Base-by-base conservation (phyloP, 2,797 vertebrate species). In the Buceros bicornis region DNA sequence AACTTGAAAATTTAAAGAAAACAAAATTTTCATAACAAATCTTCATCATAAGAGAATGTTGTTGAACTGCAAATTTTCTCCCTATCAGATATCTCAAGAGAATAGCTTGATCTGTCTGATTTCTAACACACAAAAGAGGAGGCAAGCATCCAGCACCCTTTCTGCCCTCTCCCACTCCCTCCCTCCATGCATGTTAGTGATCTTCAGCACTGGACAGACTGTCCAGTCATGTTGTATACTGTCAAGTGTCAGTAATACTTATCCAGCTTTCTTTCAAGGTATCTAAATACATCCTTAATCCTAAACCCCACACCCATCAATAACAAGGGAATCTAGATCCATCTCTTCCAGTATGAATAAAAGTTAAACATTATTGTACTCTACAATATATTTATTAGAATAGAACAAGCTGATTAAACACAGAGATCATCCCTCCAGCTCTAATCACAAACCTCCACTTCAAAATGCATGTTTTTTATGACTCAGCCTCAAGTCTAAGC, bases 381-480 rank as follows among this genome's bases (percentile, higher is more conserved):
- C 2, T 40, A 26, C 21, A 37, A 33, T 3, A 1, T 40, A 64
- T 66, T 76, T 74, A 60, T 81, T 64, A 86, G 40, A 78, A 72
- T 7, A 86, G n/a, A 67, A 26, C n/a, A 78, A 85, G 37, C 8
- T 60, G 51, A 72, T 89, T 67, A 94, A 82, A 70, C 5, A 18
- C 43, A 61, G 19, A 94, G 62, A 73, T 62, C n/a, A 79, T 50
- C 26, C 24, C 26, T 79, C 11, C 3, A 76, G 7, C 28, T 83
- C 67, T 84, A 78, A 86, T 62, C 82, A 89, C 45, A 69, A 42
- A 74, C 11, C 16, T 77, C 9, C 33, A 67, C 64, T 92, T 79
- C 86, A 92, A 83, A 81, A 87, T 65, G 35, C 37, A 37, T 64
- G 18, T 54, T 91, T 88, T 89, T 94, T 78, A 85, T 72, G 72